These are phyloP conservation scores for Scaptomyza graminum DNA, from an alignment of 1,140 invertebrate genomes.

Conservation along the genomic window DNA sequence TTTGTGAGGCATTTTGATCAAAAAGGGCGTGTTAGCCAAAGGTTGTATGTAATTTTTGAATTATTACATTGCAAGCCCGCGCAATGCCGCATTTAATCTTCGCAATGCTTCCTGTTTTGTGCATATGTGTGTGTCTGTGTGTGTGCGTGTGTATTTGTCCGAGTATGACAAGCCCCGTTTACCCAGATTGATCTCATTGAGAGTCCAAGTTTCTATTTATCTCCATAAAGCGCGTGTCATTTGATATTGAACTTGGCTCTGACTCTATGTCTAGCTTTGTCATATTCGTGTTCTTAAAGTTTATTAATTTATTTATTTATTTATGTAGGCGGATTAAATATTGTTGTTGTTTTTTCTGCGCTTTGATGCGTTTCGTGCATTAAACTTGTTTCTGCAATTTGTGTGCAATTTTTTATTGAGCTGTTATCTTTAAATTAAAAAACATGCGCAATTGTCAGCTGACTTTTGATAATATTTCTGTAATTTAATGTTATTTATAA, in stretches of 20 bases:
- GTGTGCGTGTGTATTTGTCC: constrained; percentile 1
- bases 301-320: constrained; percentile 79
- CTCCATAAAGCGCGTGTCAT: constrained; percentile 48
- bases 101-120: constrained; percentile 63
- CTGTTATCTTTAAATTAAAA: constrained; percentile 46
- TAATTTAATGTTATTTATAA: neutral
- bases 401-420: constrained; percentile 36
- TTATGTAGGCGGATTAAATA: constrained; percentile 58
- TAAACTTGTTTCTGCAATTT: constrained; percentile 66
- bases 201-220: constrained; percentile 18
- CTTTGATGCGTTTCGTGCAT: constrained; percentile 62
- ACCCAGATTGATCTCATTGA: constrained; percentile 38
- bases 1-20: constrained; percentile 17
- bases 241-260: constrained; percentile 78
- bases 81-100: constrained; percentile 46
- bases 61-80: constrained; percentile 52
- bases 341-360: neutral
- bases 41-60: constrained; percentile 68
- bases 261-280: constrained; percentile 21
- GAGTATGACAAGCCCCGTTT: constrained; percentile 31
- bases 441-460: constrained; percentile 36
- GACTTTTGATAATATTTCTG: neutral
- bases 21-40: constrained; percentile 67
- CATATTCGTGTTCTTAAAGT: constrained; percentile 63
- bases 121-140: neutral